A percentile compares a stretch with the other conserved stretches of the same genome.
These are phyloP conservation scores for Phataginus tricuspis DNA, from an alignment of 2,797 vertebrate genomes.

Conservation along the genomic window DNA sequence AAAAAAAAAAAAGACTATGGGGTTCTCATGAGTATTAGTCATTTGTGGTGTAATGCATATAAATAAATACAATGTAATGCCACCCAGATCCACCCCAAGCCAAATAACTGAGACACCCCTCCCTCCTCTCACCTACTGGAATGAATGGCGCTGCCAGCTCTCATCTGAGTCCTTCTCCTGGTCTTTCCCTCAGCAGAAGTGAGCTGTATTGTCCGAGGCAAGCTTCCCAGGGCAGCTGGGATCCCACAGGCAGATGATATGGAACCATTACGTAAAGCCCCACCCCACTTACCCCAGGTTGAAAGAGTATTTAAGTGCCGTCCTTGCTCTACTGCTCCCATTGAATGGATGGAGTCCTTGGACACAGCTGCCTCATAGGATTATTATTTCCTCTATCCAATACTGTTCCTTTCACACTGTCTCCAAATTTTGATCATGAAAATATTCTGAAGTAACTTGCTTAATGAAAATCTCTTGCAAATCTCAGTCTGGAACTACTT, in stretches of 20 bases:
- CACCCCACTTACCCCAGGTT: accelerated
- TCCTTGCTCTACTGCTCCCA: not conserved
- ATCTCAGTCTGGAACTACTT: not conserved
- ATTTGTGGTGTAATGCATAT: not conserved
- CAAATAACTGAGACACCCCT: not conserved
- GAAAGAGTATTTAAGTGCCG: not conserved
- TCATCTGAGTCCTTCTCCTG: not conserved
- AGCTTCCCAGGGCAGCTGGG: not conserved
- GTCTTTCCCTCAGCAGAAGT: not conserved
- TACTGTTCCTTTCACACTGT: not conserved
- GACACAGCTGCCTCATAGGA: not conserved
- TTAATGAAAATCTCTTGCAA: not conserved
- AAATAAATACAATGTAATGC: not conserved
- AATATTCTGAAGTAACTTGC: not conserved
- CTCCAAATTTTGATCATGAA: not conserved
- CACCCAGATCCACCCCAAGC: not conserved
- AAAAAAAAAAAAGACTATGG: not conserved
- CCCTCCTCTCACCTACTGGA: not conserved
- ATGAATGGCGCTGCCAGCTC: not conserved
- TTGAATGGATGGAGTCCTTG: not conserved
- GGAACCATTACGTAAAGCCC: not conserved
- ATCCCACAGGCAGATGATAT: not conserved
- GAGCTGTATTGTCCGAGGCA: not conserved
- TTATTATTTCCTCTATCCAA: not conserved
- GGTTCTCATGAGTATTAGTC: not conserved